phyloP scores from a whole-genome alignment of 2,888 invertebrate genomes.

The Cephus nigrinus region DNA sequence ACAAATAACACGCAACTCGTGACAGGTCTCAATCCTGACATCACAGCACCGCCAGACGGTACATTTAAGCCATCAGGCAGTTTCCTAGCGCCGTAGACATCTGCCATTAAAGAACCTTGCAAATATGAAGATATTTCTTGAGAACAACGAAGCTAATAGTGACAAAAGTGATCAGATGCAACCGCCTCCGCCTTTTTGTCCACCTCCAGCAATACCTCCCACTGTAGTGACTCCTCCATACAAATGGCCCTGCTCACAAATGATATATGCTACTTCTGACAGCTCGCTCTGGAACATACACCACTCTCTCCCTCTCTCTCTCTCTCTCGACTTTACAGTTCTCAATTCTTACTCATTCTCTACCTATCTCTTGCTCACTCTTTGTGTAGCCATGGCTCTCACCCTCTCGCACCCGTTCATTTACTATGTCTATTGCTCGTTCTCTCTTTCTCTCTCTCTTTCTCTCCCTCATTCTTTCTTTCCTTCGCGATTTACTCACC shows the following conservation, averaged over 20 bases:
- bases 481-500: slow-evolving; percentile 19
- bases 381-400: background rate
- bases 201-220: background rate
- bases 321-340: background rate
- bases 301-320: background rate
- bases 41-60: background rate
- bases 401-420: background rate
- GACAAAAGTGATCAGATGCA: background rate
- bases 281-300: background rate
- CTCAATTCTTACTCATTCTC: background rate
- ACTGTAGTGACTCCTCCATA: background rate
- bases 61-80: background rate
- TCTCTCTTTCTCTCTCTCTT: slow-evolving; percentile 7
- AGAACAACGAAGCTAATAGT: background rate
- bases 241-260: background rate
- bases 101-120: background rate
- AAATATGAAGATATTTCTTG: background rate
- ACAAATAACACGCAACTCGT: background rate
- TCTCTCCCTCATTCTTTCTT: slow-evolving; percentile 11
- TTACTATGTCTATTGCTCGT: slow-evolving; percentile 12
- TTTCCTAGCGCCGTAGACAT: background rate
- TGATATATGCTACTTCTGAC: background rate
- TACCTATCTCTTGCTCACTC: background rate
- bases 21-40: background rate
- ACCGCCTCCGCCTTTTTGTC: background rate